Base-by-base conservation (phyloP, 2,113 vertebrate genomes). In the Girardinichthys multiradiatus region DNA sequence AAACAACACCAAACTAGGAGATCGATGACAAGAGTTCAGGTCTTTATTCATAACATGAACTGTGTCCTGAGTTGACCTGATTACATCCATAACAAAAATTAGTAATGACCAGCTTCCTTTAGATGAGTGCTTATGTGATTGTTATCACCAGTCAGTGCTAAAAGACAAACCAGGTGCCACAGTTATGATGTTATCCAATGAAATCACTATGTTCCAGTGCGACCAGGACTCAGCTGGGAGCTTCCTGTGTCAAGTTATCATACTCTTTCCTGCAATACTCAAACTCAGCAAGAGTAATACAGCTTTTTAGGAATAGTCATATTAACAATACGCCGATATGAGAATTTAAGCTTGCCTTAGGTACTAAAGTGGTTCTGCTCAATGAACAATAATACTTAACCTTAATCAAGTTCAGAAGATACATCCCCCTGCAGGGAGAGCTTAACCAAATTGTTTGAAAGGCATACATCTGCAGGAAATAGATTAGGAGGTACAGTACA, bases 361-460 rank as follows among this genome's bases (percentile, higher is more conserved):
- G 24, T 31, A 19, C 48, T 68, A 4, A n/a, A 62, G 11, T 64
- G 73, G 35, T 35, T 3, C 57, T 54, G 15, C n/a, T 39, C 58
- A 57, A 26, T 0, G 31, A 28, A 64, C 11, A 0, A 6, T 61
- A 21, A 60, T 26, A 54, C 27, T 26, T 57, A 11, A 8, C 31
- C 28, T 76, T 28, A 33, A 21, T 45, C 8, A 84, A 35, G 33
- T 68, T 26, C 26, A 61, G 13, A 59, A 13, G 11, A 68, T 24
- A 42, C 31, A 68, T 73, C 10, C 31, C 33, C 29, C 64, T 54
- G 30, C 2, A 59, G 29, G 13, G 39, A 76, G 24, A 68, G 57
- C 10, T 64, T 35, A 27, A 60, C 12, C 48, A 57, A 57, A 76
- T 26, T 62, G 64, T 11, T 45, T 29, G 30, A 57, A 57, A 80